phyloP scores from a whole-genome alignment of 2,113 vertebrate species.

The Brachyhypopomus gauderio region DNA sequence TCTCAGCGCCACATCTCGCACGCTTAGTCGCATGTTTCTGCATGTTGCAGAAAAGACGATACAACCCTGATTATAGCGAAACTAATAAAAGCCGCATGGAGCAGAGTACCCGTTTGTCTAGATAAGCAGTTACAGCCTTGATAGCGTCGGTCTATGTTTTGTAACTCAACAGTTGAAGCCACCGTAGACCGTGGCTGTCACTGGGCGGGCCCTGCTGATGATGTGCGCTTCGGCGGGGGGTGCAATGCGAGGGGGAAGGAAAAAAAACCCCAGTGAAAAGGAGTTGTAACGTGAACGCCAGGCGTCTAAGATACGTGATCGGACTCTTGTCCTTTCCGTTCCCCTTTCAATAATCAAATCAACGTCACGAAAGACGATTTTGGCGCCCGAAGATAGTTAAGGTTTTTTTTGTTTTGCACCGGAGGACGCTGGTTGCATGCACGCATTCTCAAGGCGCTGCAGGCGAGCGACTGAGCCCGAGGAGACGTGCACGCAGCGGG shows the following conservation, averaged over 20 bases:
- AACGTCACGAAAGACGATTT: too few relatives aligned
- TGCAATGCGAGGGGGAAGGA: slow-evolving; percentile 58
- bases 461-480: slow-evolving; percentile 19
- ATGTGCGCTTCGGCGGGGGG: slow-evolving; percentile 60
- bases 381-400: too few relatives aligned
- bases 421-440: slow-evolving; percentile 22
- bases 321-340: slow-evolving; percentile 55
- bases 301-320: slow-evolving; percentile 22
- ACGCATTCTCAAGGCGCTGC: neutral
- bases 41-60: too few relatives aligned
- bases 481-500: slow-evolving; percentile 64
- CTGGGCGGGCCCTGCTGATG: slow-evolving; percentile 70
- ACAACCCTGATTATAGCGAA: too few relatives aligned
- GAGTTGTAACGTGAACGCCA: slow-evolving; percentile 63
- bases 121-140: too few relatives aligned
- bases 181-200: slow-evolving; percentile 62
- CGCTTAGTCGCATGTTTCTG: too few relatives aligned
- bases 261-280: slow-evolving; percentile 60
- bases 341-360: neutral
- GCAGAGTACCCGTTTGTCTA: too few relatives aligned
- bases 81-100: too few relatives aligned
- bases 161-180: too few relatives aligned
- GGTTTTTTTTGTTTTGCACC: slow-evolving; percentile 18
- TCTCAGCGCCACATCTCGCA: too few relatives aligned
- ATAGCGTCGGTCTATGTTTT: too few relatives aligned